phyloP scores from a whole-genome alignment of 92 coral and sea anemone genomes.

The Ricordea florida region DNA sequence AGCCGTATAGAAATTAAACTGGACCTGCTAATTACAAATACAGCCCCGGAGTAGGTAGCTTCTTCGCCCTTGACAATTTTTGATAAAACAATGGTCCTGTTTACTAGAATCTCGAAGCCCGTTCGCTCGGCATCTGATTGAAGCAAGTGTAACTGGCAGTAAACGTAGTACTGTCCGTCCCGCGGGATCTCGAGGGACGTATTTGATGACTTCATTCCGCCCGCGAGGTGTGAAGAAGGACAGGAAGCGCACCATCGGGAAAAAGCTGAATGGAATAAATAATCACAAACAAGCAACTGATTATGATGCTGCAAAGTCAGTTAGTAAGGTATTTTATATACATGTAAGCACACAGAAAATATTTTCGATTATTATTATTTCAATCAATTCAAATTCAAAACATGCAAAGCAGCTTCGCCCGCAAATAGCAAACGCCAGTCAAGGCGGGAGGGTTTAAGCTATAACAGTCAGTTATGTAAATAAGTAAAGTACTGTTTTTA shows the following conservation, averaged over 20 bases:
- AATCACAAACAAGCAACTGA: neutral
- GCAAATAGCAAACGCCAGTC: too few relatives aligned
- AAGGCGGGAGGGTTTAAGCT: too few relatives aligned
- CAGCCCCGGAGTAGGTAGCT: slow-evolving; percentile 39
- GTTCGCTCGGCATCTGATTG: slow-evolving; percentile 20
- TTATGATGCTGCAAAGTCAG: too few relatives aligned
- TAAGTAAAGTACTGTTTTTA: too few relatives aligned
- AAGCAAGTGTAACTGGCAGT: slow-evolving; percentile 34
- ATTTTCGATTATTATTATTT: too few relatives aligned
- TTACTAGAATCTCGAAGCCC: slow-evolving; percentile 29
- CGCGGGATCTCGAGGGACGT: slow-evolving; percentile 13
- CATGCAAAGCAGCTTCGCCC: too few relatives aligned
- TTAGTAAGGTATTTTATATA: too few relatives aligned
- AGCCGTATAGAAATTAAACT: slow-evolving; percentile 16
- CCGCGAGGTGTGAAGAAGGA: slow-evolving; percentile 32
- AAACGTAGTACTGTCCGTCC: slow-evolving; percentile 29
- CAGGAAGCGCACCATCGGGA: slow-evolving; percentile 37
- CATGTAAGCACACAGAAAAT: too few relatives aligned
- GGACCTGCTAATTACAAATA: slow-evolving; percentile 12
- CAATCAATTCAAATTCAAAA: too few relatives aligned
- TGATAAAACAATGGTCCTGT: slow-evolving; percentile 10
- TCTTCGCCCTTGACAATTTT: slow-evolving; percentile 36
- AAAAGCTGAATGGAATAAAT: neutral
- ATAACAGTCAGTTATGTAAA: too few relatives aligned
- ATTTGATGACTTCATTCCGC: slow-evolving; percentile 30